Base-by-base conservation (phyloP, 2,113 vertebrate species). In the Ariopsis seemanni region DNA sequence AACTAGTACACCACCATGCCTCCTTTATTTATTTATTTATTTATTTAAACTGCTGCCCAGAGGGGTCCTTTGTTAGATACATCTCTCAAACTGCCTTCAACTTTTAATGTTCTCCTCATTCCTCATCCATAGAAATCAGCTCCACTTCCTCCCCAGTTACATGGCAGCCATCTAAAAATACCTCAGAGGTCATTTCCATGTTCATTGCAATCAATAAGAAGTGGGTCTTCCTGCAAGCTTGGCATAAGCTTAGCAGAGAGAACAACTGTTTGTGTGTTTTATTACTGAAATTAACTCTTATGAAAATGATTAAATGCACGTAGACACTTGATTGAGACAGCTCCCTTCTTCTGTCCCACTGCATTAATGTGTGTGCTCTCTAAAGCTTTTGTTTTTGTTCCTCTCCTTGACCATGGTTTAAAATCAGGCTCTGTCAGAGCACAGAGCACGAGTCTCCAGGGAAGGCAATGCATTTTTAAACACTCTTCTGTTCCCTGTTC, bases 111-210 rank as follows among this genome's bases (percentile, higher is more conserved):
- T 89, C 71, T 53, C 11, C 90, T 94, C 92, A 93, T 94, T 94
- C 86, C 84, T 93, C 93, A 95, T 94, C 93, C 91, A 92, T 93
- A 88, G 86, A 93, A 94, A 94, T 89, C 87, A 90, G 83, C 78
- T 53, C 58, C 53, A 9, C 60, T 93, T 92, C 92, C 91, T 93
- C 89, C 87, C 87, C 65, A 88, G 89, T 92, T 90, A 91, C 91
- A 91, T 86, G 88, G 90, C 87, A 90, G 74, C 65, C 20, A 84
- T 94, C 95, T 95, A 94, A 95, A 95, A 94, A 95, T 95, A 95
- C 87, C 89, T 89, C 89, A 83, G 89, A 93, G 93, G 93, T 96
- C 92, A 92, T 95, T 94, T 94, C 91, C 84, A 92, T 90, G 92
- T 89, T 93, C 92, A 92, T 94, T 93, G 91, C 78, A 82, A 95